A percentile compares a stretch with the other conserved stretches of the same genome.
Evolutionary conservation across 1,140 invertebrate species (phyloP).

Genomic region (Phymastichus coffea): DNA sequence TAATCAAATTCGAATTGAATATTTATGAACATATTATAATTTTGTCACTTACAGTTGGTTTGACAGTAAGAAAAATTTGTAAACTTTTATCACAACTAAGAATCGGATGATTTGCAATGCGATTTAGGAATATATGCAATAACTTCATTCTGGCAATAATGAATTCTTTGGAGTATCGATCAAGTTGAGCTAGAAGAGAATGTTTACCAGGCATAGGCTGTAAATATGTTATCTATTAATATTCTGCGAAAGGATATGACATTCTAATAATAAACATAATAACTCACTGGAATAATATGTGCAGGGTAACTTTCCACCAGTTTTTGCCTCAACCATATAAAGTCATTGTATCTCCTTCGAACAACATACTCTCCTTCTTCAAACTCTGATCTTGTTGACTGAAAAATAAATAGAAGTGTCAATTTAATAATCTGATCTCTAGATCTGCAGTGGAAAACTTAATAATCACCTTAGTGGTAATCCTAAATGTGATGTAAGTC

Average conservation of each 20-base stretch:
- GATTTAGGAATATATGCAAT: constrained; percentile 70
- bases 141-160: constrained; percentile 69
- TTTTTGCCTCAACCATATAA: constrained; percentile 70
- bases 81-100: constrained; percentile 70
- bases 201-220: constrained; percentile 76
- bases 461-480: constrained; percentile 66
- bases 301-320: constrained; percentile 67
- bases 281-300: constrained; percentile 68
- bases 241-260: no score
- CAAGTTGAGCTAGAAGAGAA: constrained; percentile 68
- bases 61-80: constrained; percentile 69
- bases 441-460: not conserved
- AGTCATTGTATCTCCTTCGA: constrained; percentile 74
- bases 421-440: not conserved
- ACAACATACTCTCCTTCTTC: constrained; percentile 69
- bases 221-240: no score
- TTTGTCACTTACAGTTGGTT: constrained; percentile 60
- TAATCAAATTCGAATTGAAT: not conserved
- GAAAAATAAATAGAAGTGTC: constrained; percentile 28
- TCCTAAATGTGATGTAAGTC: constrained; percentile 73
- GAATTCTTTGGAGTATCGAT: constrained; percentile 76
- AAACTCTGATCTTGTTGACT: constrained; percentile 69
- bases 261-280: not conserved
- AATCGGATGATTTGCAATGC: constrained; percentile 69
- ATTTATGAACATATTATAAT: not conserved